Base-by-base conservation (phyloP, 1,140 invertebrate species). In the Gonatopus flavifemur region DNA sequence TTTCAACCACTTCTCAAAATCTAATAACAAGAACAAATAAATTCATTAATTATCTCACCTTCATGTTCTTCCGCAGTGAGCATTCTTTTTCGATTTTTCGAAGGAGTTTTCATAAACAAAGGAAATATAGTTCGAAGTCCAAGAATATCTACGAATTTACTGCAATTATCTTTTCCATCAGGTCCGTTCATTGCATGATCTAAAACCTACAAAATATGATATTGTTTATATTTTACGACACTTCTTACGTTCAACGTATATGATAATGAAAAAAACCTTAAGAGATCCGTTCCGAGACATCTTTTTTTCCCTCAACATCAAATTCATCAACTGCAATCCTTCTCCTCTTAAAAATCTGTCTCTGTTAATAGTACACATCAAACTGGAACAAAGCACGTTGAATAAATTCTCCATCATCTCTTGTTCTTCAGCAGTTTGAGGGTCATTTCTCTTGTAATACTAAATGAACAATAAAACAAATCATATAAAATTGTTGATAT, bases 331-430 rank as follows among this genome's bases (percentile, higher is more conserved):
- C 74, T 98, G 95, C 15, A 98, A 78, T 7, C 96, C 95, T 83
- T 98, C 96, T 0, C 94, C 95, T 60, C 90, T 86, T 10, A 99
- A 79, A 75, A 99, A 99, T 49, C 88, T 84, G 41, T 95, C 91
- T 51, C 94, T 83, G 78, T 99, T 99, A 42, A 86, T 76, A 6
- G 87, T 80, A 44, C 88, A 83, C 86, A 98, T 90, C 37, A 99
- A 81, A 51, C 93, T 87, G 9, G 94, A 97, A 74, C 97, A 99
- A 12, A 99, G 79, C 56, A 88, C 88, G 71, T 98, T 91, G 69
- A 99, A 99, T 35, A 99, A 79, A 80, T 99, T 99, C 74, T 98
- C 96, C 96, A 99, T 98, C 67, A 95, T 90, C 78, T 99, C 98
- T 65, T 93, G 86, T 75, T 99, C 97, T 76, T 99, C 96, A 8